Evolutionary conservation across 2,113 vertebrate species (phyloP).

Genomic region (Quiscalus mexicanus): DNA sequence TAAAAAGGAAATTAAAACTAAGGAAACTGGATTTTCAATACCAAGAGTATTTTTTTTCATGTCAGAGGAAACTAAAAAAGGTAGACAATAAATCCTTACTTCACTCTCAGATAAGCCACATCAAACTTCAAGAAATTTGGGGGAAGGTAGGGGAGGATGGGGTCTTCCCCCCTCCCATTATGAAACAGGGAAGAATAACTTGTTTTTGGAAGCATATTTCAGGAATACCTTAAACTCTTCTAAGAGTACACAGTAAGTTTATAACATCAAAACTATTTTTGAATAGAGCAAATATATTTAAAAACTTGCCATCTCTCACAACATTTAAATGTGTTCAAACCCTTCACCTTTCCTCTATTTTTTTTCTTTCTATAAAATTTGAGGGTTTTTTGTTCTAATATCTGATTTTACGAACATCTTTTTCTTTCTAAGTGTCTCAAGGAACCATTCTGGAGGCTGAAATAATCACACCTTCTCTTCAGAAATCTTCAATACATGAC

Average conservation of each 20-base stretch:
- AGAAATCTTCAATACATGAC: neutral
- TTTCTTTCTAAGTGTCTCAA: neutral
- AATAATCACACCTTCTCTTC: neutral
- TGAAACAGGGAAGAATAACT: neutral
- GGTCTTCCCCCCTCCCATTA: neutral
- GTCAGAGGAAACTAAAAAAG: neutral
- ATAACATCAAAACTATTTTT: neutral
- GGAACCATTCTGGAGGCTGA: neutral
- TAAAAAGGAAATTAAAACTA: neutral
- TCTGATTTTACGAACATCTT: neutral
- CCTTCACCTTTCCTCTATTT: neutral
- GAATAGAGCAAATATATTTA: neutral
- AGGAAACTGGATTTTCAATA: neutral
- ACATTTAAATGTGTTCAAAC: neutral
- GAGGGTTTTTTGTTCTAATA: neutral
- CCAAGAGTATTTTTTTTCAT: neutral
- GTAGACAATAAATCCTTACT: neutral
- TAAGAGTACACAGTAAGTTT: neutral
- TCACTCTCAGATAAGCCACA: neutral
- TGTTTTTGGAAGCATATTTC: neutral
- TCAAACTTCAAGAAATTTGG: neutral
- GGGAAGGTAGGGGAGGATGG: neutral
- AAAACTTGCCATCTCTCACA: neutral
- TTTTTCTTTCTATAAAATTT: neutral
- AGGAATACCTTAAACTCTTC: neutral